Conservation (phyloP, 2,797 vertebrate genomes). For the Emydoidea blandingii region DNA sequence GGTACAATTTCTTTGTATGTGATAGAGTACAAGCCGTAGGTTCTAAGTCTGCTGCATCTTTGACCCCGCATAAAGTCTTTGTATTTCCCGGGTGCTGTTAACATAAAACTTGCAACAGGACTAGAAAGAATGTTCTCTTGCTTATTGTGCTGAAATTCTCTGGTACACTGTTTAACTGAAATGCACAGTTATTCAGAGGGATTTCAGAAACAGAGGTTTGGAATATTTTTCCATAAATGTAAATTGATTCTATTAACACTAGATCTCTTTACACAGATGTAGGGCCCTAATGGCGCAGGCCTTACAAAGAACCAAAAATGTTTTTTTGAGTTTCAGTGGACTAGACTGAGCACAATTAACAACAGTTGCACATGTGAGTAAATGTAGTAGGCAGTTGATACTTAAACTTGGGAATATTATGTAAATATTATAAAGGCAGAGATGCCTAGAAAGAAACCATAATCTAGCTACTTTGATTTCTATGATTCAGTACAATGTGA, state of each 20-base stretch:
- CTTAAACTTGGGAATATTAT: background rate
- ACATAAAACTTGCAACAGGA: background rate
- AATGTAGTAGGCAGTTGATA: background rate
- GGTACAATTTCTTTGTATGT: background rate
- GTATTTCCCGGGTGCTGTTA: background rate
- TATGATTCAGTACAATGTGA: slow-evolving; percentile 22
- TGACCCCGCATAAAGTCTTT: rapidly evolving
- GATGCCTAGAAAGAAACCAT: slow-evolving; percentile 49
- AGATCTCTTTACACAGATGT: background rate
- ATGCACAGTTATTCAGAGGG: rapidly evolving
- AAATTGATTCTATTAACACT: background rate
- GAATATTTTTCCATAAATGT: background rate
- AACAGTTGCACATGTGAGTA: background rate
- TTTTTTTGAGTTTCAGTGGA: background rate
- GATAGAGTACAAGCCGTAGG: rapidly evolving
- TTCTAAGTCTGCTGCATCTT: rapidly evolving
- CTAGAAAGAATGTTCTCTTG: background rate
- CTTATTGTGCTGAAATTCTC: rapidly evolving
- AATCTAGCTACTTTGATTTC: slow-evolving; percentile 66
- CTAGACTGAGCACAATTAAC: background rate
- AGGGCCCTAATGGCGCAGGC: rapidly evolving
- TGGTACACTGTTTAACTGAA: background rate
- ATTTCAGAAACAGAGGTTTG: background rate
- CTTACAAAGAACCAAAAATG: background rate
- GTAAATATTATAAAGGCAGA: background rate